A percentile compares a stretch with the other conserved stretches of the same genome.
Evolutionary conservation across 2,113 vertebrate species (phyloP).

Genomic region (Mugil cephalus): DNA sequence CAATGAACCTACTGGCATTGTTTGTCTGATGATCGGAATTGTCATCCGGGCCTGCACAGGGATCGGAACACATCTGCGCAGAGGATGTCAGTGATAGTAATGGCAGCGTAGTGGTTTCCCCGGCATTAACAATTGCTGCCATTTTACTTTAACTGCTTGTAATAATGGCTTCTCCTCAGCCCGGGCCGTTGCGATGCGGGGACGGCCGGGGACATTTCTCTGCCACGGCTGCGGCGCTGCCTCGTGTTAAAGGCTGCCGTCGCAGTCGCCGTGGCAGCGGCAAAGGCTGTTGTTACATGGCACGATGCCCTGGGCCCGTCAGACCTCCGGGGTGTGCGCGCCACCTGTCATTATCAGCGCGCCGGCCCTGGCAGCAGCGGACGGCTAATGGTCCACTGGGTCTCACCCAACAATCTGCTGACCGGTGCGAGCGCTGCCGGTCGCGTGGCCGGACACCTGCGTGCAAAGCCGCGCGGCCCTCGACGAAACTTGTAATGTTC

Average conservation of each 20-base stretch:
- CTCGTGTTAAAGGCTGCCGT: conserved; percentile 71
- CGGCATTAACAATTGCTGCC: conserved; percentile 64
- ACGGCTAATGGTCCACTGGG: conserved; percentile 78
- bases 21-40: conserved; percentile 59
- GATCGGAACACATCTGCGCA: conserved; percentile 51
- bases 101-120: conserved; percentile 36
- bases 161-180: conserved; percentile 59
- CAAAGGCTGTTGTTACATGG: conserved; percentile 76
- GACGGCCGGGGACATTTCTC: conserved; percentile 43
- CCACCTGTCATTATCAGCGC: conserved; percentile 81
- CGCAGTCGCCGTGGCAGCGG: conserved; percentile 59
- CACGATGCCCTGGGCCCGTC: conserved; percentile 76
- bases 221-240: conserved; percentile 44
- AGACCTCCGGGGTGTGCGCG: conserved; percentile 73
- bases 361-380: conserved; percentile 68
- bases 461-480: too few relatives aligned
- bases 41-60: conserved; percentile 43
- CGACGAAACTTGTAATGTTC: too few relatives aligned
- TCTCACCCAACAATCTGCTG: conserved; percentile 80
- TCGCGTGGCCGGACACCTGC: conserved; percentile 37
- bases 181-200: too few relatives aligned
- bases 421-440: conserved; percentile 67
- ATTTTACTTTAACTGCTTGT: conserved; percentile 70
- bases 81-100: conserved; percentile 47
- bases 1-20: conserved; percentile 53